Evolutionary conservation across 2,888 invertebrate genomes (phyloP).

Genomic region (Scrobipalpa costella): DNA sequence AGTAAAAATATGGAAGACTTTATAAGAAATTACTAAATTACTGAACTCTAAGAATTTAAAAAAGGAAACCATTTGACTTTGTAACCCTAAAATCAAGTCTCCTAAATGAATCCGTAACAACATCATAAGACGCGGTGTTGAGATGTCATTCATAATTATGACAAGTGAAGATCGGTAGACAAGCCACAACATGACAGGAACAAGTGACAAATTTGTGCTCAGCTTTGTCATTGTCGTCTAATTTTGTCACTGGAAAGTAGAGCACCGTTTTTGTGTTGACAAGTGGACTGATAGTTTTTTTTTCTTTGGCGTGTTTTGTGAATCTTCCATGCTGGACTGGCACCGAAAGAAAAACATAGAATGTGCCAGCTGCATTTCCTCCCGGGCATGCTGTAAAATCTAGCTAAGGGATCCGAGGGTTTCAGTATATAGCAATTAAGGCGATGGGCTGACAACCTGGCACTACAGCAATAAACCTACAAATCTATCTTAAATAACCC

Average conservation of each 20-base stretch:
- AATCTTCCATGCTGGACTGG: neutral
- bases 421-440: too few relatives aligned
- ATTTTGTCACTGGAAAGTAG: slow-evolving; percentile 10
- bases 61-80: neutral
- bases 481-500: too few relatives aligned
- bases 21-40: too few relatives aligned
- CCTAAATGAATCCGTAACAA: slow-evolving; percentile 1
- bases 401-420: too few relatives aligned
- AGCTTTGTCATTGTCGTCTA: neutral
- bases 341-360: neutral
- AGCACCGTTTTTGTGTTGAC: slow-evolving; percentile 1
- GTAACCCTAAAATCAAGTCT: neutral
- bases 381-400: too few relatives aligned
- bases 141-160: slow-evolving; percentile 16
- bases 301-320: neutral
- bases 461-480: too few relatives aligned
- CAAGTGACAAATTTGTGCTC: slow-evolving; percentile 9
- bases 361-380: too few relatives aligned
- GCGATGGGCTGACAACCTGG: too few relatives aligned
- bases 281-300: neutral
- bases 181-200: neutral
- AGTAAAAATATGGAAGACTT: too few relatives aligned
- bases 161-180: slow-evolving; percentile 1
- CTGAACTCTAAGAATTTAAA: neutral
- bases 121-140: neutral